Conservation (phyloP, 2,797 vertebrate genomes). For the Enteromius paludinosus region DNA sequence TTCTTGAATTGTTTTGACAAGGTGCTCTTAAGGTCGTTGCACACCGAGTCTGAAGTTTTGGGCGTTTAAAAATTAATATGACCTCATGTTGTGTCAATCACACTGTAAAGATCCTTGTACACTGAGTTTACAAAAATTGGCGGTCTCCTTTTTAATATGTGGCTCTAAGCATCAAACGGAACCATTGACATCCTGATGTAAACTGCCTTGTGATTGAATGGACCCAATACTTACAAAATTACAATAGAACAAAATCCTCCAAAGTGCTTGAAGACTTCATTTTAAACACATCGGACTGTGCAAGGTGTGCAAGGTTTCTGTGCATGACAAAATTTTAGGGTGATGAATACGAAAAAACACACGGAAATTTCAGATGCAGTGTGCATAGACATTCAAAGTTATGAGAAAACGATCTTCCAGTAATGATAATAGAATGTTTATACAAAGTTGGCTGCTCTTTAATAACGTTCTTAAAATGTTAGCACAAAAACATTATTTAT, state of each 20-base stretch:
- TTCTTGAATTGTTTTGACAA: not conserved
- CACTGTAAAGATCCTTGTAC: not conserved
- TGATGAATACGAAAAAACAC: not conserved
- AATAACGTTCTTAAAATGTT: not conserved
- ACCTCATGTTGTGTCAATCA: not conserved
- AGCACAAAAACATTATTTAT: not conserved
- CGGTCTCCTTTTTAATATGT: not conserved
- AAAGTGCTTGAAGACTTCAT: too few relatives aligned
- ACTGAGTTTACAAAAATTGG: too few relatives aligned
- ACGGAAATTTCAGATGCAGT: not conserved
- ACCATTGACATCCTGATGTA: too few relatives aligned
- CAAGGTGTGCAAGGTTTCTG: not conserved
- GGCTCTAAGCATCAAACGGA: not conserved
- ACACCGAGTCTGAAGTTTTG: not conserved
- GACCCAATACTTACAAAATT: too few relatives aligned
- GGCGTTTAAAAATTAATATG: not conserved
- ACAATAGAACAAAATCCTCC: too few relatives aligned
- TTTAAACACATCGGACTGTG: too few relatives aligned
- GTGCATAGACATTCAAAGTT: not conserved
- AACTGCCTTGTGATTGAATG: too few relatives aligned
- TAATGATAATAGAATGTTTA: not conserved
- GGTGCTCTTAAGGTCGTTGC: not conserved
- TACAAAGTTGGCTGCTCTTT: not conserved
- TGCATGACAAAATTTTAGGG: not conserved
- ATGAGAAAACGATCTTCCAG: not conserved